A percentile compares a stretch with the other conserved stretches of the same genome.
Evolutionary conservation across 2,888 invertebrate species (phyloP).

Genomic region (Dermolepida albohirtum): DNA sequence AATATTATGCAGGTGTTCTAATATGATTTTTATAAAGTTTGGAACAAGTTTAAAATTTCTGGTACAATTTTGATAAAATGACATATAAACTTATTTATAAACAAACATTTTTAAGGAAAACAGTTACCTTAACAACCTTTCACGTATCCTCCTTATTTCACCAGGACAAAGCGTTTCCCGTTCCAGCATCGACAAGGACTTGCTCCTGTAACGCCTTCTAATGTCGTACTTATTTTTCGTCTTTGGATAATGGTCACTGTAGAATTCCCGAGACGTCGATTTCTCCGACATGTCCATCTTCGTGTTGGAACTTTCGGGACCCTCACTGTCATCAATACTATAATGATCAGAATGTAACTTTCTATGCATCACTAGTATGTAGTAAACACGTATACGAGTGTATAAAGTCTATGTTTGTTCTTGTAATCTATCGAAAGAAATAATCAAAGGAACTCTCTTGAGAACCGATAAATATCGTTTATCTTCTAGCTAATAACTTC

Average conservation of each 20-base stretch:
- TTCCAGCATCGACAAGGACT: slow-evolving; percentile 58
- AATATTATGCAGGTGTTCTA: too few species aligned
- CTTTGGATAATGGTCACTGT: slow-evolving; percentile 43
- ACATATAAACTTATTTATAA: too few species aligned
- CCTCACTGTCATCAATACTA: background rate
- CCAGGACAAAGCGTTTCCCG: slow-evolving; percentile 57
- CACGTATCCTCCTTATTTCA: slow-evolving; percentile 62
- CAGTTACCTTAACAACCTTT: slow-evolving; percentile 60
- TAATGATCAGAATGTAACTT: slow-evolving; percentile 2
- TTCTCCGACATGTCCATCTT: slow-evolving; percentile 9
- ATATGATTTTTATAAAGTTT: too few species aligned
- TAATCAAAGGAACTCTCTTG: slow-evolving; percentile 12
- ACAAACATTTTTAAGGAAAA: background rate
- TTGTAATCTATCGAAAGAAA: slow-evolving; percentile 22
- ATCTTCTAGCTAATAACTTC: slow-evolving; percentile 4
- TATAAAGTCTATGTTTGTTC: slow-evolving; percentile 24
- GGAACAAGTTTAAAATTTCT: too few species aligned
- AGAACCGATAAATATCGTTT: slow-evolving; percentile 14
- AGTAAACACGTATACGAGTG: background rate
- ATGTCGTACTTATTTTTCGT: slow-evolving; percentile 49
- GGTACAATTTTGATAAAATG: background rate
- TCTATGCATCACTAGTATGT: background rate
- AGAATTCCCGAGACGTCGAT: background rate
- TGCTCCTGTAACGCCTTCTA: slow-evolving; percentile 54
- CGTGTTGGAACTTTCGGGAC: background rate